phyloP scores from a whole-genome alignment of 2,888 invertebrate genomes.

The Nemotelus nigrinus region DNA sequence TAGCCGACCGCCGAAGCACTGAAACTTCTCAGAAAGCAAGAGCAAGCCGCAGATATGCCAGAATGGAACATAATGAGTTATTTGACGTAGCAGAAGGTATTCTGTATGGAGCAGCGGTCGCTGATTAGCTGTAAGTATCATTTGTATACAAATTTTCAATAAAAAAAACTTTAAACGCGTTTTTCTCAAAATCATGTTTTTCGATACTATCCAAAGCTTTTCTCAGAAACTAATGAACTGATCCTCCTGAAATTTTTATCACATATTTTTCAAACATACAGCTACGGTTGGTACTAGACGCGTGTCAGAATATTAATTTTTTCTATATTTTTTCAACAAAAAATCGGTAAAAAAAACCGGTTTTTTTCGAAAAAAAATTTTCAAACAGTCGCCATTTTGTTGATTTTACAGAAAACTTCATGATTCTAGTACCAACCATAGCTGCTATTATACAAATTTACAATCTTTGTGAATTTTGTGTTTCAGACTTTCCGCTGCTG shows the following conservation, averaged over 20 bases:
- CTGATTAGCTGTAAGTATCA: conserved; percentile 13
- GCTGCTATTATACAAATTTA: too few species aligned
- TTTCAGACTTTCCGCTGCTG: too few species aligned
- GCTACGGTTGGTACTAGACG: neutral
- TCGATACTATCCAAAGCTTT: neutral
- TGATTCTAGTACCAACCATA: too few species aligned
- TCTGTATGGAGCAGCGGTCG: neutral
- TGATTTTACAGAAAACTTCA: too few species aligned
- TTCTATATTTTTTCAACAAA: conserved; percentile 4
- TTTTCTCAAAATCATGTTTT: neutral
- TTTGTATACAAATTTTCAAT: neutral
- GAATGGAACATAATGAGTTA: conserved; percentile 7
- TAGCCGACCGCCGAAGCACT: neutral
- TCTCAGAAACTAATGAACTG: conserved; percentile 13
- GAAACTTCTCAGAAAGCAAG: conserved; percentile 4
- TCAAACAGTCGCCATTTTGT: too few species aligned
- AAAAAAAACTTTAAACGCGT: conserved; percentile 15
- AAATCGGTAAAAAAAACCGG: neutral
- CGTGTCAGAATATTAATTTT: conserved; percentile 8
- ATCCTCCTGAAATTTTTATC: conserved; percentile 7
- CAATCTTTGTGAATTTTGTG: too few species aligned
- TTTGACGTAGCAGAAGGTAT: neutral
- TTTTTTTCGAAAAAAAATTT: too few species aligned
- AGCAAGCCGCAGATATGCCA: neutral
- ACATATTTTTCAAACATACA: conserved; percentile 1